phyloP scores from a whole-genome alignment of 2,113 vertebrate genomes.

The human region DNA sequence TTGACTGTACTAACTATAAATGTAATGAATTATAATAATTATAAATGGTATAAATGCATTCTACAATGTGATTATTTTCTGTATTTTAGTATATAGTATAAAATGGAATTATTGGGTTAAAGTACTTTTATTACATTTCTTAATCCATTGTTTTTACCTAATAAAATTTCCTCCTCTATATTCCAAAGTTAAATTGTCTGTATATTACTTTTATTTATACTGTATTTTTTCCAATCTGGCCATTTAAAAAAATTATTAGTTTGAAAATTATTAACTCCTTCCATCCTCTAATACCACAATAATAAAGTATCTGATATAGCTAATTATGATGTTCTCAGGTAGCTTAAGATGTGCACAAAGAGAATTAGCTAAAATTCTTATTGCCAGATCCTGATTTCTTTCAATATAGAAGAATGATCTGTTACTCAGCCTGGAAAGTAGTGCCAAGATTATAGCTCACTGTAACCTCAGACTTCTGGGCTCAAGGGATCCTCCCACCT shows the following conservation, averaged over 20 bases:
- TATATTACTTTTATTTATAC: conserved; percentile 64
- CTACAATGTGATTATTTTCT: conserved; percentile 76
- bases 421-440: too few relatives aligned
- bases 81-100: conserved; percentile 53
- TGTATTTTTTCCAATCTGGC: conserved; percentile 49
- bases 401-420: conserved; percentile 4
- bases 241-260: conserved; percentile 36
- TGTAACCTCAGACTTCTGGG: too few relatives aligned
- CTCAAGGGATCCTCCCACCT: too few relatives aligned
- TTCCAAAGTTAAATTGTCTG: conserved; percentile 72
- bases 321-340: conserved; percentile 20
- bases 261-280: conserved; percentile 35
- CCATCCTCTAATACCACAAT: conserved; percentile 29
- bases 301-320: conserved; percentile 27
- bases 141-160: conserved; percentile 62
- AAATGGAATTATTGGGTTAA: conserved; percentile 57
- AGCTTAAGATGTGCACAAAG: conserved; percentile 41
- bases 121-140: conserved; percentile 69
- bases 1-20: conserved; percentile 71
- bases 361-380: conserved; percentile 47
- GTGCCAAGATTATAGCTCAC: too few relatives aligned
- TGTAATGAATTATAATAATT: conserved; percentile 61
- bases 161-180: conserved; percentile 73
- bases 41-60: conserved; percentile 44
- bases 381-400: conserved; percentile 46